These are phyloP conservation scores for Seriola dumerili DNA, from an alignment of 2,113 vertebrate genomes.

Conservation along the genomic window DNA sequence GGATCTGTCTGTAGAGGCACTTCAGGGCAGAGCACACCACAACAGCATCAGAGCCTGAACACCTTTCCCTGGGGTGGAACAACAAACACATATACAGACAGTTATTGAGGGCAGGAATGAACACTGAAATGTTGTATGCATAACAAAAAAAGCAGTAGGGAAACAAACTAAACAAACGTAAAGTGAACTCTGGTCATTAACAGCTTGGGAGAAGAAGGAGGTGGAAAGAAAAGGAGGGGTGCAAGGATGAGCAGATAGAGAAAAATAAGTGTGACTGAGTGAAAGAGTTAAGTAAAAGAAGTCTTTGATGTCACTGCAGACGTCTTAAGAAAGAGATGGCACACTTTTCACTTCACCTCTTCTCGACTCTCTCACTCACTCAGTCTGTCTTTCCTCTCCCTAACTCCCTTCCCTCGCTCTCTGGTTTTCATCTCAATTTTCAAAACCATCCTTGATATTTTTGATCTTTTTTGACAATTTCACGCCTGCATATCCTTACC, in stretches of 20 bases:
- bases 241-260: neutral
- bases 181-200: constrained; percentile 20
- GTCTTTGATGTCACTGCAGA: constrained; percentile 65
- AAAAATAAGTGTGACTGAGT: constrained; percentile 8
- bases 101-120: neutral
- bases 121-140: neutral
- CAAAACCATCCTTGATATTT: constrained; percentile 52
- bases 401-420: constrained; percentile 28
- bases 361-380: constrained; percentile 27
- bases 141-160: neutral
- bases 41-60: constrained; percentile 78
- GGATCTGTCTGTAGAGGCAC: constrained; percentile 86
- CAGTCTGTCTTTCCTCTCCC: constrained; percentile 50
- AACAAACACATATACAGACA: neutral
- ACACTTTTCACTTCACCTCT: constrained; percentile 42
- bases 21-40: constrained; percentile 93
- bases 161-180: constrained; percentile 1
- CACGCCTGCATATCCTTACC: constrained; percentile 20
- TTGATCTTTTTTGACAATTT: constrained; percentile 60
- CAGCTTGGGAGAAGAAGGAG: neutral
- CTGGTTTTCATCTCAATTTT: constrained; percentile 67
- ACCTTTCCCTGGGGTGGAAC: constrained; percentile 77
- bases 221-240: neutral
- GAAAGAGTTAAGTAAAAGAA: constrained; percentile 17
- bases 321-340: constrained; percentile 47